Base-by-base conservation (phyloP, 2,888 invertebrate species). In the Cephonodes hylas region DNA sequence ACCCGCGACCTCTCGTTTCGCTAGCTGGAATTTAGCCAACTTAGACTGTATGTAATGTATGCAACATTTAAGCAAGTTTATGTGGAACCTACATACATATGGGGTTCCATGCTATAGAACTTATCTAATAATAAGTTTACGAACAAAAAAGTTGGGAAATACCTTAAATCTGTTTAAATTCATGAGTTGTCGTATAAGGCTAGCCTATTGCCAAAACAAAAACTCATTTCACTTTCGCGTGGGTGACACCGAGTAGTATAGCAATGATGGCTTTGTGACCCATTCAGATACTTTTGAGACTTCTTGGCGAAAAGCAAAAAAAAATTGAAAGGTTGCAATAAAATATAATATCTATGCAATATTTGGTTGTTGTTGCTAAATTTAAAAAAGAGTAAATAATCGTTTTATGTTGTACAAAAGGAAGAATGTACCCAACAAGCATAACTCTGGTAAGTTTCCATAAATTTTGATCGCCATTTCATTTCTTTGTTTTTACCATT, bases 241-340 rank as follows among this genome's bases (percentile, higher is more conserved):
- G 88, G 91, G 90, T 80, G 84, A 74, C 68, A 68, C 72, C 70
- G 72, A 80, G 76, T 75, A 80, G 80, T 80, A 74, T 80, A 79
- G 76, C 77, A 79, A 76, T 72, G 71, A 73, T 70, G 70, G 70
- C 76, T 68, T 72, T 72, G 70, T 66, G 72, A 69, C 66, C 64
- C 75, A 69, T 73, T 79, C 89, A 89, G 84, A 88, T 68, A 79
- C 75, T 68, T 72, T 66, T 72, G 76, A 74, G 74, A 70, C 80
- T 75, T 71, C 74, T 72, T 63, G 63, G 75, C 62, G 82, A 72
- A 71, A 71, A 75, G 78, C 77, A 65, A 67, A 46, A 31, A 31
- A 31, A 20, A 31, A 46, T 38, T 58, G 23, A 18, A 42, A 27
- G 6, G 10, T 22, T 18, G 18, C n/a, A 25, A 31, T 48, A 23